Conservation (phyloP, 2,888 invertebrate species). For the Hypsopygia costalis region DNA sequence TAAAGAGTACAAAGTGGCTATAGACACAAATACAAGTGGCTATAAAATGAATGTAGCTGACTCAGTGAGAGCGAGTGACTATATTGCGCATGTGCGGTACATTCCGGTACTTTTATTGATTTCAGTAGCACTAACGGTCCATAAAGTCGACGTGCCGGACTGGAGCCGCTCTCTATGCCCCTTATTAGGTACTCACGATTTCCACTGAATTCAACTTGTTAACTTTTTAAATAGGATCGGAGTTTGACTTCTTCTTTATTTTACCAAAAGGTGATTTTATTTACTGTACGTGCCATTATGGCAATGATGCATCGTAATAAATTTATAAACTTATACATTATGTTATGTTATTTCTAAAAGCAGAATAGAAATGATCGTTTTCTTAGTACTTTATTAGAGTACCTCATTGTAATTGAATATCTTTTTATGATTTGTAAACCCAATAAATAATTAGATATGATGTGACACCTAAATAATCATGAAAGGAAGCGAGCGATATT, state of each 20-base stretch:
- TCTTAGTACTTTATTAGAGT: too few relatives aligned
- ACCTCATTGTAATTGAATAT: too few relatives aligned
- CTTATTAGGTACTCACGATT: slow-evolving; percentile 77
- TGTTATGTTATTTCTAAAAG: too few relatives aligned
- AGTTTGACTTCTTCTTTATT: slow-evolving; percentile 32
- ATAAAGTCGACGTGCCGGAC: slow-evolving; percentile 77
- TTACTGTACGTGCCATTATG: too few relatives aligned
- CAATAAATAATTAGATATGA: too few relatives aligned
- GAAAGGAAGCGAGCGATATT: too few relatives aligned
- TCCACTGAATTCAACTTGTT: slow-evolving; percentile 65
- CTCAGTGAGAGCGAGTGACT: slow-evolving; percentile 58
- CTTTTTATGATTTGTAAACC: too few relatives aligned
- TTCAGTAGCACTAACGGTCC: slow-evolving; percentile 85
- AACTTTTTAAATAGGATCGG: slow-evolving; percentile 59
- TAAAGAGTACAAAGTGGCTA: slow-evolving; percentile 72
- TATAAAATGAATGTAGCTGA: slow-evolving; percentile 79
- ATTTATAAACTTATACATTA: too few relatives aligned
- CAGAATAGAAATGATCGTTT: too few relatives aligned
- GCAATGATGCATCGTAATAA: too few relatives aligned
- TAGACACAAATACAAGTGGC: slow-evolving; percentile 79
- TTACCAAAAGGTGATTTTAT: slow-evolving; percentile 22
- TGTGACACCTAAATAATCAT: too few relatives aligned
- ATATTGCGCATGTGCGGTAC: slow-evolving; percentile 78
- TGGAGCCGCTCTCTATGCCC: slow-evolving; percentile 65
- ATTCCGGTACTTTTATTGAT: slow-evolving; percentile 85